Conservation (phyloP, 2,113 vertebrate species). For the Turnix velox region DNA sequence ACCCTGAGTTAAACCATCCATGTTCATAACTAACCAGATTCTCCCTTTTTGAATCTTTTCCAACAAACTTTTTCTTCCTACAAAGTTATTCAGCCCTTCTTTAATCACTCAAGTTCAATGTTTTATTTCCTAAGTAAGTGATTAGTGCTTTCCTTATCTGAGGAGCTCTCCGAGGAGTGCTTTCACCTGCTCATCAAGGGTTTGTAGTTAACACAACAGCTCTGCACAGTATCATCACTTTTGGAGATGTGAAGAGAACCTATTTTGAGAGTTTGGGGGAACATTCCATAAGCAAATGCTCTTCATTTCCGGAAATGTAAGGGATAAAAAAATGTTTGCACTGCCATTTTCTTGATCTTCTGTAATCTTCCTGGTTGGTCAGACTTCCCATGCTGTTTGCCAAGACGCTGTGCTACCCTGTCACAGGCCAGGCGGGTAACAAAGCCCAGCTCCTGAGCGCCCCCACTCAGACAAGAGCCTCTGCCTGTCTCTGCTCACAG, state of each 20-base stretch:
- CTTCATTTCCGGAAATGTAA: background rate
- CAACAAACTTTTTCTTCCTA: background rate
- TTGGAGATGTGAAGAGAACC: background rate
- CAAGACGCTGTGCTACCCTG: background rate
- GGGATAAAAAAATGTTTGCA: background rate
- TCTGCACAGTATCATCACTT: background rate
- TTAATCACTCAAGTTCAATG: background rate
- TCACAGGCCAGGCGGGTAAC: background rate
- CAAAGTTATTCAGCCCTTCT: background rate
- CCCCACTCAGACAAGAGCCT: accelerated
- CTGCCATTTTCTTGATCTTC: background rate
- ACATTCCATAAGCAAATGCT: background rate
- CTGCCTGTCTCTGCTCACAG: background rate
- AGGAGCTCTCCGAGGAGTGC: too few relatives aligned
- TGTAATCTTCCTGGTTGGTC: background rate
- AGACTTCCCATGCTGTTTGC: background rate
- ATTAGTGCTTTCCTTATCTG: background rate
- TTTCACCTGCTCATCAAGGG: background rate
- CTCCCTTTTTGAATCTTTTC: background rate
- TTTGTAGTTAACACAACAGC: background rate
- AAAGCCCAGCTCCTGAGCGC: accelerated
- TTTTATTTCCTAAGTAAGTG: background rate
- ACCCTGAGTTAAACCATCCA: background rate
- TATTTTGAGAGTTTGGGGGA: background rate
- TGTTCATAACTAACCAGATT: background rate